phyloP scores from a whole-genome alignment of 64 coral and sea anemone species.

The Montipora cactus region DNA sequence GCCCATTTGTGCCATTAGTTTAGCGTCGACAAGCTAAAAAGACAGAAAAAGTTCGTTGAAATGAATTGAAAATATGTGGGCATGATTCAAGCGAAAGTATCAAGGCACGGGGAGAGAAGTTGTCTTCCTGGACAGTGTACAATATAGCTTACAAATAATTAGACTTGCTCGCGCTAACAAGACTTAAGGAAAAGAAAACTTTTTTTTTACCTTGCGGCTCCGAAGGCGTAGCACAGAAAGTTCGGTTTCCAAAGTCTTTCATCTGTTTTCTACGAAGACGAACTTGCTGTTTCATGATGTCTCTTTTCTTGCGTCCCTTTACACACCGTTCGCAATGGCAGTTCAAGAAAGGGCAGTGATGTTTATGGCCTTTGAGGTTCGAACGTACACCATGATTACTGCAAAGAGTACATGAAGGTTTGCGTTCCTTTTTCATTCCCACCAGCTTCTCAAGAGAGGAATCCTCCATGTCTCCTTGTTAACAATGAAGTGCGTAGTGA shows the following conservation, averaged over 20 bases:
- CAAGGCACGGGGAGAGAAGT: background rate
- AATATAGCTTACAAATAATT: background rate
- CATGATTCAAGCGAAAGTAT: background rate
- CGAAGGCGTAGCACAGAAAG: background rate
- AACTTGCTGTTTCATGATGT: constrained; percentile 85
- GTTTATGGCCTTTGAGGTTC: constrained; percentile 69
- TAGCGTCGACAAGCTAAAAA: background rate
- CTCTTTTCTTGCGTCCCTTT: constrained; percentile 55
- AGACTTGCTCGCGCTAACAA: background rate
- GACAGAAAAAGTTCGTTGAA: background rate
- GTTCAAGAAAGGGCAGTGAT: constrained; percentile 54
- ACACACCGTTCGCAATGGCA: constrained; percentile 66
- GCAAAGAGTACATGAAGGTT: constrained; percentile 81
- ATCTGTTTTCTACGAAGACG: constrained; percentile 83
- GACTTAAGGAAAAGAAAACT: background rate
- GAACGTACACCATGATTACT: constrained; percentile 75
- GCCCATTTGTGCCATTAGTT: background rate
- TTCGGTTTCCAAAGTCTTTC: constrained; percentile 61
- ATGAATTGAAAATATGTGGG: background rate
- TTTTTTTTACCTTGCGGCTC: constrained; percentile 7
- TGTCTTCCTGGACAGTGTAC: background rate
- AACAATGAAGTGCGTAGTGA: background rate
- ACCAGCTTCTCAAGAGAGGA: background rate
- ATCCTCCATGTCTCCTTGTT: constrained; percentile 9
- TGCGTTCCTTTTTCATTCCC: constrained; percentile 40